Evolutionary conservation across 2,113 vertebrate species (phyloP), one percentile per base, ranked within the genome.

Genomic region (Paratilapia polleni): DNA sequence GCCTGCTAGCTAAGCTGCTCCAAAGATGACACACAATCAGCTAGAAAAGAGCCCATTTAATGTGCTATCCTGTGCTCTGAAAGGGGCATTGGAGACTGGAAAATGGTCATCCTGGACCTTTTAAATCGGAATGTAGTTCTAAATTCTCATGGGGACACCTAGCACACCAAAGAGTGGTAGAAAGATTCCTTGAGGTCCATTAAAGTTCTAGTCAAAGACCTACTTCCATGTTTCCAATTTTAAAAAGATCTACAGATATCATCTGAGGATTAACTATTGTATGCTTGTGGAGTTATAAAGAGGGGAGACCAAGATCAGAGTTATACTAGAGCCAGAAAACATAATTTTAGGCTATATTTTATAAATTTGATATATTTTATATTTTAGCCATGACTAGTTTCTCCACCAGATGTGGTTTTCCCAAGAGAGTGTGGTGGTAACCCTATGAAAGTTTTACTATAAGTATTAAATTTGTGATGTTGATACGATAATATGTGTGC

Each of bases 1-100:
- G 87, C 87, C 87, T 70, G 80, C 84, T 89, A 87, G 88, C 90
- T 94, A 84, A 93, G 93, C 89, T 81, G 68, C 80, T 86, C 75
- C 61, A 88, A 85, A 89, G 85, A 91, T 94, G 92, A 93, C 88
- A 84, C 79, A 77, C 85, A 90, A 90, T 93, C 90, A 90, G 80
- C 80, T 22, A 31, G 75, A 85, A 89, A 89, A 82, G 43, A 79
- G 70, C 31, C 84, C 82, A 80, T 89, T 92, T 93, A 85, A 87
- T 83, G 79, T 54, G 34, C 85, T 82, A 89, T 87, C 74, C 81
- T 62, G 34, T 80, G 57, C 87, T 89, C 63, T 83, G 73, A 85
- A 87, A 90, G 38, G 60, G 58, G 54, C 89, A 91, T 88, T 59
- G 5, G 75, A 87, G 83, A 83, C 83, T 81, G 64, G 83, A 28